These are phyloP conservation scores for Proterorhinus semilunaris DNA, from an alignment of 2,113 vertebrate genomes.

Conservation along the genomic window DNA sequence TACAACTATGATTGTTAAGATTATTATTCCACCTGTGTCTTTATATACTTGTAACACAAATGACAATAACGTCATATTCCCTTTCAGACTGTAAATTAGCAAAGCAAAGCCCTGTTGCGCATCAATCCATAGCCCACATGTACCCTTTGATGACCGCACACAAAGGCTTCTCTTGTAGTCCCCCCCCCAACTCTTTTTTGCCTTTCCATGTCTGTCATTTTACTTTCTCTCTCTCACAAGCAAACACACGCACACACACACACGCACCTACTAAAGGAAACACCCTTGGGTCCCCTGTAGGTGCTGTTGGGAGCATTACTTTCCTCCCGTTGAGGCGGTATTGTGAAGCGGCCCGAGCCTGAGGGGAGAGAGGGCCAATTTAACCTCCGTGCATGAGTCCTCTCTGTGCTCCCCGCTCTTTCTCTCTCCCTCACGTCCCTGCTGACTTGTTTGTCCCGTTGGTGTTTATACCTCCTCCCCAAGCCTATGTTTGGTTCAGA, in stretches of 20 bases:
- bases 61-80: background rate
- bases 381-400: conserved; percentile 52
- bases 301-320: conserved; percentile 56
- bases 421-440: conserved; percentile 37
- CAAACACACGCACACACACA: conserved; percentile 18
- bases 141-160: conserved; percentile 39
- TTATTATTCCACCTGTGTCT: conserved; percentile 11
- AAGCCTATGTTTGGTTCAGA: conserved; percentile 54
- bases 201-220: conserved; percentile 46
- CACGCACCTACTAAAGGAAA: conserved; percentile 4
- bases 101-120: conserved; percentile 22
- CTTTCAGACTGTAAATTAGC: conserved; percentile 3
- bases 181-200: conserved; percentile 35
- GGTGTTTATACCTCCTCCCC: conserved; percentile 64
- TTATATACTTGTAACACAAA: background rate
- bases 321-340: conserved; percentile 61
- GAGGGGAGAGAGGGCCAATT: conserved; percentile 67
- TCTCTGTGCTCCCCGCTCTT: conserved; percentile 4
- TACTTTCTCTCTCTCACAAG: conserved; percentile 38
- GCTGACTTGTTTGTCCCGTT: conserved; percentile 71
- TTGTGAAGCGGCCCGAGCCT: conserved; percentile 56
- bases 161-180: conserved; percentile 22
- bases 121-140: conserved; percentile 12
- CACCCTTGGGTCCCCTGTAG: conserved; percentile 52
- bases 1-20: conserved; percentile 5